Percentiles rank a stretch among this genome's conserved stretches.
Evolutionary conservation across 1,140 invertebrate genomes (phyloP).

Genomic region (Micrasema longulum): DNA sequence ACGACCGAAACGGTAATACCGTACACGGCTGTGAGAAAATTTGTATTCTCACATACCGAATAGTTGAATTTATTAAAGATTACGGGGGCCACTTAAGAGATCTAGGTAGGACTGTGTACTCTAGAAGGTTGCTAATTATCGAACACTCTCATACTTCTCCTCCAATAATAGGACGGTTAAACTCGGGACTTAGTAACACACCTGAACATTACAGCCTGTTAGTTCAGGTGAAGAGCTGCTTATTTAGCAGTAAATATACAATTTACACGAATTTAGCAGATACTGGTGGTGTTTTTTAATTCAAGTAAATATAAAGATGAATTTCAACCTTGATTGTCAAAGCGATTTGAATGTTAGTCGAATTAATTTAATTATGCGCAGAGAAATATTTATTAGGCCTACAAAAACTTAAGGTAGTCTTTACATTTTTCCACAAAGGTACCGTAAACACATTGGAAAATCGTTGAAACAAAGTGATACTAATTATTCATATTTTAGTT

Average conservation of each 20-base stretch:
- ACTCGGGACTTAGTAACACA: neutral
- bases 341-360: neutral
- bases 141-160: neutral
- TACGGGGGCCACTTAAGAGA: slow-evolving; percentile 4
- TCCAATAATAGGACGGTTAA: too few species aligned
- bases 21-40: slow-evolving; percentile 1
- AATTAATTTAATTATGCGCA: too few species aligned
- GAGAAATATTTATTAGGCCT: too few species aligned
- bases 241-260: slow-evolving; percentile 8
- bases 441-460: too few species aligned
- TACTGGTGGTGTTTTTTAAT: slow-evolving; percentile 21
- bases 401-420: too few species aligned
- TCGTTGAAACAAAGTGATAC: too few species aligned
- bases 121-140: slow-evolving; percentile 24
- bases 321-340: slow-evolving; percentile 16
- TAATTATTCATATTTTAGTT: too few species aligned
- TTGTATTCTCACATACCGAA: neutral
- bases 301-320: slow-evolving; percentile 12
- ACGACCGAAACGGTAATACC: neutral
- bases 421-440: too few species aligned
- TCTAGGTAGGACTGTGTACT: neutral
- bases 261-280: slow-evolving; percentile 6
- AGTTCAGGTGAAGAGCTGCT: neutral
- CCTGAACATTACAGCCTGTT: slow-evolving; percentile 27
- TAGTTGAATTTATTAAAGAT: neutral